phyloP scores from a whole-genome alignment of 2,888 invertebrate genomes.

The Diaprepes abbreviatus region DNA sequence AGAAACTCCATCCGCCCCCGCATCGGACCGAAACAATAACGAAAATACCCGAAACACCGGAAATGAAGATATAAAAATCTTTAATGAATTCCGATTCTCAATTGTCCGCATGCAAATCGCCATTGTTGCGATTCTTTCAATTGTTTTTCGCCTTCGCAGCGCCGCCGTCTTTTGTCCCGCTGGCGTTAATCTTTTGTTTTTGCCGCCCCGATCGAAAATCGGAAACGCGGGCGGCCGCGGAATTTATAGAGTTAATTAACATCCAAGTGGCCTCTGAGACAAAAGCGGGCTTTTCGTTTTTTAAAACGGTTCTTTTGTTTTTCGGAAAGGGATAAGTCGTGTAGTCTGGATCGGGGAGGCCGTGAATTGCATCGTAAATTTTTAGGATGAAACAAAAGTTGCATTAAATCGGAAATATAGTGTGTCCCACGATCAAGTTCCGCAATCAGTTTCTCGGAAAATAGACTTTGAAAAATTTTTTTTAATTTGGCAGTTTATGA shows the following conservation, averaged over 20 bases:
- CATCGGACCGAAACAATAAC: slow-evolving; percentile 41
- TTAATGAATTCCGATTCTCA: slow-evolving; percentile 54
- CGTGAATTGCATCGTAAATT: slow-evolving; percentile 42
- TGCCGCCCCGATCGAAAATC: slow-evolving; percentile 49
- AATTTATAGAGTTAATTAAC: slow-evolving; percentile 51
- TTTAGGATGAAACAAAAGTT: too few relatives aligned
- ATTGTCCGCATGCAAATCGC: slow-evolving; percentile 51
- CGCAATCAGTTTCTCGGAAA: too few relatives aligned
- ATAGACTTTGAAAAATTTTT: too few relatives aligned
- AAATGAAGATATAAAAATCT: slow-evolving; percentile 60
- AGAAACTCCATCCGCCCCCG: slow-evolving; percentile 15
- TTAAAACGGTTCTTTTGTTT: slow-evolving; percentile 42
- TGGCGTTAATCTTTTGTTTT: slow-evolving; percentile 50
- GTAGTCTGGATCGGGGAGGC: slow-evolving; percentile 25
- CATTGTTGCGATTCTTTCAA: slow-evolving; percentile 51
- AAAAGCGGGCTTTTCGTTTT: slow-evolving; percentile 41
- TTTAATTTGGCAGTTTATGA: too few relatives aligned
- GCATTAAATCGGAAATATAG: too few relatives aligned
- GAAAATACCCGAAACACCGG: slow-evolving; percentile 52
- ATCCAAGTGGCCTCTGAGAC: slow-evolving; percentile 50
- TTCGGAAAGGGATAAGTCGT: slow-evolving; percentile 42
- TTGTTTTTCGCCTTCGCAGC: slow-evolving; percentile 49
- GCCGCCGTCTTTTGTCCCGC: slow-evolving; percentile 48
- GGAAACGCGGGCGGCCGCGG: slow-evolving; percentile 48
- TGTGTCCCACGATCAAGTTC: too few relatives aligned